These are phyloP conservation scores for Sinotaia quadrata DNA, from an alignment of 2,888 invertebrate genomes.

Conservation along the genomic window DNA sequence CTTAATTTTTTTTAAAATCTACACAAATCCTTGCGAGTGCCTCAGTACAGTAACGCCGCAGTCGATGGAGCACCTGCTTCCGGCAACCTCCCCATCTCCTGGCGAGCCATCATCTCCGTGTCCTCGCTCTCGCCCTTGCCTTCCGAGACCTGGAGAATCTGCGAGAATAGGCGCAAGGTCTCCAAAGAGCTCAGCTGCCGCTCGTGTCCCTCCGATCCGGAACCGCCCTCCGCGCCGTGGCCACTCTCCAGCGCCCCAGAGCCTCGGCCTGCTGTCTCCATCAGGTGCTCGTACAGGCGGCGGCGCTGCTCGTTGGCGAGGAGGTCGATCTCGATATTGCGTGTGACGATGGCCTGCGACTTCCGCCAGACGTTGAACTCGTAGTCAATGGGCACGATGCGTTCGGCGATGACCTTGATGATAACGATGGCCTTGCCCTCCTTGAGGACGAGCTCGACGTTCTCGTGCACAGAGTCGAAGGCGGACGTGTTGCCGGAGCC, in stretches of 20 bases:
- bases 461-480: conserved; percentile 63
- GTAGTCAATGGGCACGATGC: conserved; percentile 66
- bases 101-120: conserved; percentile 47
- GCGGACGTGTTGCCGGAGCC: conserved; percentile 49
- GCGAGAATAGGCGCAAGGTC: conserved; percentile 69
- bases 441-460: conserved; percentile 58
- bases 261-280: conserved; percentile 49
- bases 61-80: conserved; percentile 33
- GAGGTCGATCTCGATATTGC: conserved; percentile 70
- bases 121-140: conserved; percentile 61
- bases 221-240: conserved; percentile 14
- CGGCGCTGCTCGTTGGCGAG: conserved; percentile 66
- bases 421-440: conserved; percentile 62
- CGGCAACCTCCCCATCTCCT: conserved; percentile 37
- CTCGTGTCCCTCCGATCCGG: conserved; percentile 40
- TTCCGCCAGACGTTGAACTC: conserved; percentile 70
- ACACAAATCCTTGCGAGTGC: background rate
- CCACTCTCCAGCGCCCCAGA: conserved; percentile 14
- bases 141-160: conserved; percentile 67
- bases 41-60: conserved; percentile 54
- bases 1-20: background rate
- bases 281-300: conserved; percentile 64
- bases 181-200: conserved; percentile 63
- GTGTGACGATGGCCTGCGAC: conserved; percentile 69
- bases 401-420: conserved; percentile 66